These are phyloP conservation scores for Esox masquinongy DNA, from an alignment of 2,797 vertebrate genomes.

Conservation along the genomic window DNA sequence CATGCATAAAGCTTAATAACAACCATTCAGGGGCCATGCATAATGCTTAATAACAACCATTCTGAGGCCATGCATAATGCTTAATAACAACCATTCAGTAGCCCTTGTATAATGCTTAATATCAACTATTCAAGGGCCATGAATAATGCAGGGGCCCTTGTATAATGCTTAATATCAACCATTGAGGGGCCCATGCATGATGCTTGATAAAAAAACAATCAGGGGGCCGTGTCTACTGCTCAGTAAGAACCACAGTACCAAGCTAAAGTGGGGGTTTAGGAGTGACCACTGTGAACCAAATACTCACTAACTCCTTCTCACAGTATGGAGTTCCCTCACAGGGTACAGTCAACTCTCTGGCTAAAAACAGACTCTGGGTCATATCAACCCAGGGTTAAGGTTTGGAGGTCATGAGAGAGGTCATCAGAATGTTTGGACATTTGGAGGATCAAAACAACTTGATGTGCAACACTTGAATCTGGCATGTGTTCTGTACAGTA, in stretches of 20 bases:
- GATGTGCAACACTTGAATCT: background rate
- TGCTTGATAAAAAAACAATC: no score
- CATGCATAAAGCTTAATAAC: no score
- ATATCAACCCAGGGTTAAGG: background rate
- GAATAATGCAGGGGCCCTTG: background rate
- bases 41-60: background rate
- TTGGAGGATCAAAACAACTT: background rate
- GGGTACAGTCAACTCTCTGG: background rate
- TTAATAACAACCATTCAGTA: no score
- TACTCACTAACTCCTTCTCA: slow-evolving; percentile 15
- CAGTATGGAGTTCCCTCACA: slow-evolving; percentile 26
- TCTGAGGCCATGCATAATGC: no score
- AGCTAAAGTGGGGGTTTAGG: background rate
- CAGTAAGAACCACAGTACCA: background rate
- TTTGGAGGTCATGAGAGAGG: background rate
- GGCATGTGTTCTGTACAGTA: no score
- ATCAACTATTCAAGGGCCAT: no score
- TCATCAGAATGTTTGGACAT: background rate
- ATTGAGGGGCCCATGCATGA: no score
- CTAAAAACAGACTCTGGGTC: slow-evolving; percentile 29
- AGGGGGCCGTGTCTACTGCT: background rate
- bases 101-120: no score
- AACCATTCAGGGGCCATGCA: background rate
- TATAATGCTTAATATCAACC: no score
- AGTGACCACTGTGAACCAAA: slow-evolving; percentile 13